Evolutionary conservation across 2,888 invertebrate species (phyloP).

Genomic region (Phrixothrix hirtus): DNA sequence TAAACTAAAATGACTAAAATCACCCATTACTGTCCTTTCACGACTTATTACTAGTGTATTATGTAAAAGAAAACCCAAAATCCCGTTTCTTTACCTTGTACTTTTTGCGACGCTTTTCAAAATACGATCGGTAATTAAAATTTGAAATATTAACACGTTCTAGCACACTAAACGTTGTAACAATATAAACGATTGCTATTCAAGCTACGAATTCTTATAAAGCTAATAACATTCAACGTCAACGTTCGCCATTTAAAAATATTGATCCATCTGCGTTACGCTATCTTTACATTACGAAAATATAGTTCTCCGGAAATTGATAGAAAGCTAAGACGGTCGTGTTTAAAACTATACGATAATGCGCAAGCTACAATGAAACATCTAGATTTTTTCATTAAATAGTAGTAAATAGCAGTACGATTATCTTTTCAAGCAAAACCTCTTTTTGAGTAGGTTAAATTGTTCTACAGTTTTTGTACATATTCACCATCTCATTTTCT

Average conservation of each 20-base stretch:
- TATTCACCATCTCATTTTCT: constrained; percentile 15
- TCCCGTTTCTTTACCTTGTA: constrained; percentile 2
- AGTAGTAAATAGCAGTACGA: constrained; percentile 32
- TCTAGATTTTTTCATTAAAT: constrained; percentile 36
- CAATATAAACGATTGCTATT: constrained; percentile 32
- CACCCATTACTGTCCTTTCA: constrained; percentile 18
- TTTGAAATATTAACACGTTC: constrained; percentile 30
- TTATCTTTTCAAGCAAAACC: constrained; percentile 27
- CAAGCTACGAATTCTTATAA: constrained; percentile 34
- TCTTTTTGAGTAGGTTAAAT: constrained; percentile 11
- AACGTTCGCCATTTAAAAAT: constrained; percentile 36
- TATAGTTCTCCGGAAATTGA: constrained; percentile 54
- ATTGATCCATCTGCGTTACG: constrained; percentile 33
- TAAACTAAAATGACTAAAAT: constrained; percentile 28
- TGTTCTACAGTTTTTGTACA: constrained; percentile 21
- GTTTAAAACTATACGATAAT: constrained; percentile 37
- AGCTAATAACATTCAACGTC: constrained; percentile 37
- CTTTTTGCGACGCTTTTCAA: constrained; percentile 14
- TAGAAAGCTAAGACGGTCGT: constrained; percentile 42
- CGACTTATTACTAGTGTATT: constrained; percentile 13
- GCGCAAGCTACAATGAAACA: constrained; percentile 54
- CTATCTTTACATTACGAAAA: constrained; percentile 51
- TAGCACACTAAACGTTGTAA: constrained; percentile 32
- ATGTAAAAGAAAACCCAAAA: not conserved
- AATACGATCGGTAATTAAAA: constrained; percentile 25